Base-by-base conservation (phyloP, 2,797 vertebrate species). In the Sebastes alutus region DNA sequence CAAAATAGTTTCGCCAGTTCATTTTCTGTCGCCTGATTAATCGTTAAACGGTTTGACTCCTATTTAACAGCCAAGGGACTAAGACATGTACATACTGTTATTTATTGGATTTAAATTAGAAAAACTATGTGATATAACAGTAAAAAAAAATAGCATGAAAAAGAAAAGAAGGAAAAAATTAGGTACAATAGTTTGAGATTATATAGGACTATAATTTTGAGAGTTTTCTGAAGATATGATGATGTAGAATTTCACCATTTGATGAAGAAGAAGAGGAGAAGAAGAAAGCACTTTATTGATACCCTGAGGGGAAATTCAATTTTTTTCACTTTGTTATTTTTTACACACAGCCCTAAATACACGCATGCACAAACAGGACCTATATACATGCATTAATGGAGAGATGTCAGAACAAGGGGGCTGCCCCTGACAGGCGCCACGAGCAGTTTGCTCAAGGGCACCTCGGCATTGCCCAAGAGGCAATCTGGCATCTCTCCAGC, bases 381-480 rank as follows among this genome's bases (percentile, higher is more conserved):
- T 38, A 6, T 38, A 38, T 14, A 38, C 35, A 38, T 14, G 35
- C 35, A 38, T 38, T 38, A 38, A 38, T 38, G 35, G 35, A 38
- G 35, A 14, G 0, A 38, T 38, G 35, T 38, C 13, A 38, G 35
- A 38, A 38, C 35, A 14, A 38, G 35, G 35, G 35, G 35, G 13
- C 35, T 38, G 13, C 35, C 35, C 13, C 5, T 38, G 35, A 38
- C 13, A 38, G 35, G 35, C 35, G 35, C 35, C 13, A 0, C 35
- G 0, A 38, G 11, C 35, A 1, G 5, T 38, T 38, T 38, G 35
- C 35, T 0, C 35, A 38, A 38, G 35, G 35, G 35, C 35, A 38
- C 13, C 35, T 38, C 13, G 12, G 35, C 13, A 38, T 0, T 38
- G 35, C 35, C 35, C 35, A 14, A 38, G 35, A 38, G 0, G 13